These are phyloP conservation scores for Hoplostethus mediterraneus DNA, from an alignment of 2,797 vertebrate species.

Conservation along the genomic window DNA sequence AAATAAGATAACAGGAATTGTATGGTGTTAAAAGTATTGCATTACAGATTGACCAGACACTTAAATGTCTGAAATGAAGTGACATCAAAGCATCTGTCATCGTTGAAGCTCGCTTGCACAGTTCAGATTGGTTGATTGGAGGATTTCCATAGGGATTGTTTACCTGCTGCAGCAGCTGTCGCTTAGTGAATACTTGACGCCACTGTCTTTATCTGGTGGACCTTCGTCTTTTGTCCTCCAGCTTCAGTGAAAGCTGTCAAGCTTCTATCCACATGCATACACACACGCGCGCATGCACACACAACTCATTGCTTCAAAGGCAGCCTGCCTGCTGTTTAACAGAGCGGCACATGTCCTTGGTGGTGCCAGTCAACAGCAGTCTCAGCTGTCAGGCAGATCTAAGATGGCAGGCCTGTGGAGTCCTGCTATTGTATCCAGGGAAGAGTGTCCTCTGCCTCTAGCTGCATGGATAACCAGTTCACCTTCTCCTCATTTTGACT, in stretches of 20 bases:
- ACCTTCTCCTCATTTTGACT: constrained; percentile 14
- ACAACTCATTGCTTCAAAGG: constrained; percentile 61
- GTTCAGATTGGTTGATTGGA: constrained; percentile 5
- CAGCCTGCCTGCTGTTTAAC: constrained; percentile 62
- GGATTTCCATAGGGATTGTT: constrained; percentile 21
- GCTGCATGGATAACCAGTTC: constrained; percentile 29
- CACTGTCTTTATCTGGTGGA: constrained; percentile 37
- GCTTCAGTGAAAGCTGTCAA: constrained; percentile 51
- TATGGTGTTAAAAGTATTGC: constrained; percentile 42
- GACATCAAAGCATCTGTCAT: background rate
- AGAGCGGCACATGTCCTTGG: constrained; percentile 73
- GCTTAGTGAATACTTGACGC: constrained; percentile 9
- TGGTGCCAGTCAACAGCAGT: constrained; percentile 67
- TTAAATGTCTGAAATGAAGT: constrained; percentile 1
- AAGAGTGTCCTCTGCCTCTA: constrained; percentile 47
- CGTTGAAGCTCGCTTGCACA: background rate
- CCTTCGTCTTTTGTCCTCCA: constrained; percentile 62
- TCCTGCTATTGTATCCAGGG: constrained; percentile 28
- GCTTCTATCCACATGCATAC: constrained; percentile 49
- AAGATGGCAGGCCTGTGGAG: constrained; percentile 74
- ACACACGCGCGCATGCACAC: constrained; percentile 23
- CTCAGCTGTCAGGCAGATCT: constrained; percentile 73
- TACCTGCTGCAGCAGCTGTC: constrained; percentile 21
- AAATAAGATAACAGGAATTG: constrained; percentile 32
- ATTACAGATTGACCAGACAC: constrained; percentile 22